These are phyloP conservation scores for Echeneis naucrates DNA, from an alignment of 2,797 vertebrate species.

Conservation along the genomic window DNA sequence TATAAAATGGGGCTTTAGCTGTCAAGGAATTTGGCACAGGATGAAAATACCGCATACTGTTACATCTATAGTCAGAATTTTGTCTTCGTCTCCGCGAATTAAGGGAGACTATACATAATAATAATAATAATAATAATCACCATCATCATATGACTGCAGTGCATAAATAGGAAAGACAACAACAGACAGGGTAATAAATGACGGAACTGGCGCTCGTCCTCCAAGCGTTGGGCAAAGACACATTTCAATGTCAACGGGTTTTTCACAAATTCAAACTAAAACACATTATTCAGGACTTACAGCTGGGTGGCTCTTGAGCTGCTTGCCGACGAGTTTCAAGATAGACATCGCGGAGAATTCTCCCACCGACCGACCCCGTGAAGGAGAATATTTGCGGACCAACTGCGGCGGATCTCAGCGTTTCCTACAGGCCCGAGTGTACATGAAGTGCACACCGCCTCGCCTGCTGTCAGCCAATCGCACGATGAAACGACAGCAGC, in stretches of 20 bases:
- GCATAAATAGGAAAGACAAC: too few relatives aligned
- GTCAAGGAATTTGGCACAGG: background rate
- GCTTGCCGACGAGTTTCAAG: constrained; percentile 67
- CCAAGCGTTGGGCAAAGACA: background rate
- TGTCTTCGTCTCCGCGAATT: background rate
- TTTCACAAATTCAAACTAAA: background rate
- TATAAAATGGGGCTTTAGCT: too few relatives aligned
- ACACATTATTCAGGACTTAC: constrained; percentile 65
- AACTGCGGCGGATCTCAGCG: background rate
- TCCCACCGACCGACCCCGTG: constrained; percentile 1
- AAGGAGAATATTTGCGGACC: background rate
- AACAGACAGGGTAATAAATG: constrained; percentile 2
- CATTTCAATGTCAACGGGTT: constrained; percentile 75
- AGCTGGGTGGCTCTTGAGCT: constrained; percentile 80
- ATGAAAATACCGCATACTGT: background rate
- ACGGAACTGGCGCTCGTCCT: constrained; percentile 14
- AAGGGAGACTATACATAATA: background rate
- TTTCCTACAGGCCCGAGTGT: background rate
- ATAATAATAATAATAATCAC: too few relatives aligned
- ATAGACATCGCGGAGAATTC: constrained; percentile 57
- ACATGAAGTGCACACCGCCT: constrained; percentile 8
- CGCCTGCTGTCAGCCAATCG: constrained; percentile 56
- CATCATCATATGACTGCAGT: background rate
- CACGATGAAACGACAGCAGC: constrained; percentile 50
- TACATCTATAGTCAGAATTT: background rate